Conservation (phyloP, 1,140 invertebrate species). For the Ceratitis capitata region DNA sequence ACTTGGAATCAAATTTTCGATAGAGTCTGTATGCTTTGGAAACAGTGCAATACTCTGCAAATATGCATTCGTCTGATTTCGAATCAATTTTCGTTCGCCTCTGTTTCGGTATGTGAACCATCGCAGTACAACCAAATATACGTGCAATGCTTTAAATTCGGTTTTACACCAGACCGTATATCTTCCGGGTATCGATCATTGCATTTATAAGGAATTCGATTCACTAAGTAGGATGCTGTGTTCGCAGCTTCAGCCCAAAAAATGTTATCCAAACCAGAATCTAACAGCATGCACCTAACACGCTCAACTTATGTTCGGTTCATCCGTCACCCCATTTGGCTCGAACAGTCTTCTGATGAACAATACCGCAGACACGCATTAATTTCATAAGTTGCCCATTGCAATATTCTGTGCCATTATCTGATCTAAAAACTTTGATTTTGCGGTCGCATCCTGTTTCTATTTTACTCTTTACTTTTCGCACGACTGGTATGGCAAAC, state of each 20-base stretch:
- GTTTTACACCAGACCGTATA: constrained; percentile 46
- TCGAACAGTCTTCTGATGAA: constrained; percentile 46
- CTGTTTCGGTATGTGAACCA: neutral
- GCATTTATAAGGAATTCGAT: neutral
- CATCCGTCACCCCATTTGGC: constrained; percentile 61
- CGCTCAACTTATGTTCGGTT: constrained; percentile 60
- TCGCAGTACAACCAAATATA: no score
- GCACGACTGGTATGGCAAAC: neutral
- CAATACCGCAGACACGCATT: no score
- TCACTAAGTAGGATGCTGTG: constrained; percentile 49
- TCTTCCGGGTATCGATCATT: constrained; percentile 50
- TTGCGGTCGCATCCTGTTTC: no score
- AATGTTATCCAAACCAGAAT: constrained; percentile 52
- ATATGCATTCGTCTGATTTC: no score
- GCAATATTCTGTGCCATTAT: no score
- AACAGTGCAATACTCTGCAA: no score
- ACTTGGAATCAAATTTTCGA: neutral
- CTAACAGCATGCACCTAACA: constrained; percentile 59
- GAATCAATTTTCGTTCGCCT: no score
- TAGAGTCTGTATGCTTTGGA: no score
- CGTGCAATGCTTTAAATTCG: constrained; percentile 23
- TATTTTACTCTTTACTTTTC: no score
- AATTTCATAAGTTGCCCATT: neutral
- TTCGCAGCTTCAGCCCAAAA: constrained; percentile 65
- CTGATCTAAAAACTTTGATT: no score